Evolutionary conservation across 2,888 invertebrate genomes (phyloP).

Genomic region (Drosophila algonquin): DNA sequence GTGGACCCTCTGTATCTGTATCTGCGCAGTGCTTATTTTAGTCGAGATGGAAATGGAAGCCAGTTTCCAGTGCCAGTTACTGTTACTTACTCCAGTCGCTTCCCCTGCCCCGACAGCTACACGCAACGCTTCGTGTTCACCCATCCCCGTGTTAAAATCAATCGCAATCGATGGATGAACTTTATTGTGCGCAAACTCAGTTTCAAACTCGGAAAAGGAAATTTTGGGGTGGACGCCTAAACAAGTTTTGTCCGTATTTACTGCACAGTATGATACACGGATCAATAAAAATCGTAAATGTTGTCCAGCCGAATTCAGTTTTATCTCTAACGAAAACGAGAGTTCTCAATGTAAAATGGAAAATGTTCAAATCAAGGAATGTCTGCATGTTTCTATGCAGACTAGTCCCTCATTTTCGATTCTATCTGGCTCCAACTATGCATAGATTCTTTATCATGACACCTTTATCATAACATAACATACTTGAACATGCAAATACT

Average conservation of each 20-base stretch:
- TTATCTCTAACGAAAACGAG: constrained; percentile 40
- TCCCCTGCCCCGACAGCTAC: constrained; percentile 1
- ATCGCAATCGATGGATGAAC: constrained; percentile 56
- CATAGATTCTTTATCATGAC: too few relatives aligned
- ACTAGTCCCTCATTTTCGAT: too few relatives aligned
- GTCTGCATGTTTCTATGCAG: too few relatives aligned
- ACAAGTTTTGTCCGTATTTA: constrained; percentile 21
- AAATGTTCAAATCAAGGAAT: background rate
- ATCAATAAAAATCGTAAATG: constrained; percentile 4
- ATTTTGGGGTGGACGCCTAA: constrained; percentile 24
- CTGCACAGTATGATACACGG: constrained; percentile 9
- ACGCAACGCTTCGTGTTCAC: constrained; percentile 19
- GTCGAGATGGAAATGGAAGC: background rate
- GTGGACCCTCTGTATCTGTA: constrained; percentile 16
- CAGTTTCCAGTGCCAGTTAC: constrained; percentile 42
- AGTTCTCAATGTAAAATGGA: constrained; percentile 12
- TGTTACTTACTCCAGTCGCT: background rate
- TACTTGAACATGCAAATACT: too few relatives aligned
- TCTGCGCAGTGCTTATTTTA: constrained; percentile 56
- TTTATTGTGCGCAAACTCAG: constrained; percentile 65
- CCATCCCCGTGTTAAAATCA: constrained; percentile 57
- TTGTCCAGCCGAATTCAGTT: constrained; percentile 33
- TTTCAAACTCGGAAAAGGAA: constrained; percentile 9
- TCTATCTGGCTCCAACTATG: too few relatives aligned
- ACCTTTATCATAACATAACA: too few relatives aligned